phyloP scores from a whole-genome alignment of 2,113 vertebrate species.

The Heptranchias perlo region DNA sequence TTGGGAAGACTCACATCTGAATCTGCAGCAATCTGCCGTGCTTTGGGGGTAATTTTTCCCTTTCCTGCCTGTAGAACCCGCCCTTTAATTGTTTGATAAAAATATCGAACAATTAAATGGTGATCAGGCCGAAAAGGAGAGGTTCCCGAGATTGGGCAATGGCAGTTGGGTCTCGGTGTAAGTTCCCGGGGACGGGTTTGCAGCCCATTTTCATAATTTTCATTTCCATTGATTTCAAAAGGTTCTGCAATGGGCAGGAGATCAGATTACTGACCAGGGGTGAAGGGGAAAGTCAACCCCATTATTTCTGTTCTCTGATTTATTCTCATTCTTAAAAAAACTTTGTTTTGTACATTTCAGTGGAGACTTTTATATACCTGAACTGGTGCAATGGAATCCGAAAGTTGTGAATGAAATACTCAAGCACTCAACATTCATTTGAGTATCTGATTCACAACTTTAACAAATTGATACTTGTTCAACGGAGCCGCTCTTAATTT shows the following conservation, averaged over 20 bases:
- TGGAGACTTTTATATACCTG: neutral
- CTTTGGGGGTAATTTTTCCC: too few relatives aligned
- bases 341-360: neutral
- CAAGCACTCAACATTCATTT: neutral
- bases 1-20: neutral
- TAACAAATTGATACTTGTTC: constrained; percentile 5
- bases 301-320: neutral
- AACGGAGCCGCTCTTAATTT: neutral
- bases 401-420: neutral
- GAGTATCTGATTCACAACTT: neutral
- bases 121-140: too few relatives aligned
- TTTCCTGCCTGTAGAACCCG: too few relatives aligned
- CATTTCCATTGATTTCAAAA: neutral
- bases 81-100: too few relatives aligned
- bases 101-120: too few relatives aligned
- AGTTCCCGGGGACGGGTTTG: too few relatives aligned
- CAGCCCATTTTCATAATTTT: too few relatives aligned
- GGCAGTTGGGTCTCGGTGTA: too few relatives aligned
- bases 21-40: neutral
- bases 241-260: neutral
- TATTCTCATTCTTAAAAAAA: neutral
- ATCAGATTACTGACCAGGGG: neutral
- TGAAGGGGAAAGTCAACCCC: neutral
- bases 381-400: neutral
- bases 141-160: too few relatives aligned